Conservation (phyloP, 2,888 invertebrate species). For the Sarcophaga subvicina region DNA sequence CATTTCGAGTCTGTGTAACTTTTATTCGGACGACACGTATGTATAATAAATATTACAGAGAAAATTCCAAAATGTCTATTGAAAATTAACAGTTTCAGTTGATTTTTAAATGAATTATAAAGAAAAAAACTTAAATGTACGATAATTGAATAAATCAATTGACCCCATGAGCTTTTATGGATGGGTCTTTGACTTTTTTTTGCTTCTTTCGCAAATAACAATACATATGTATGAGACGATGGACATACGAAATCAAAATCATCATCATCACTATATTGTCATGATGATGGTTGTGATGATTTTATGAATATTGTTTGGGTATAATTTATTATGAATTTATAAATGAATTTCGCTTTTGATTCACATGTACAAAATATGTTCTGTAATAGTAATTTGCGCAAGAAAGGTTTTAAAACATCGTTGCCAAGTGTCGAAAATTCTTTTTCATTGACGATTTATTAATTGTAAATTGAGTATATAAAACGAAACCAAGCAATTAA, state of each 20-base stretch:
- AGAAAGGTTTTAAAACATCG: not conserved
- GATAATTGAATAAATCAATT: conserved; percentile 71
- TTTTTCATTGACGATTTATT: not conserved
- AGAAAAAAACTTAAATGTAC: conserved; percentile 37
- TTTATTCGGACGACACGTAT: conserved; percentile 11
- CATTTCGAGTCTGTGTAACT: not conserved
- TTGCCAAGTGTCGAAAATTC: not conserved
- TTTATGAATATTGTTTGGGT: conserved; percentile 16
- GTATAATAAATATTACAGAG: not conserved
- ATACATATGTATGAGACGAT: not conserved
- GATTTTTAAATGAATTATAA: conserved; percentile 32
- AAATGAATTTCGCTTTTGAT: no score
- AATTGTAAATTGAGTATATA: no score
- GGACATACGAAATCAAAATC: not conserved
- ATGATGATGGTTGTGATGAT: conserved; percentile 17
- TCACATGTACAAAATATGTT: not conserved
- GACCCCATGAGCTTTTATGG: conserved; percentile 68
- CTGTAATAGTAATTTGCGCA: not conserved
- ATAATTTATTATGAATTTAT: not conserved
- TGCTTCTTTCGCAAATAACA: not conserved
- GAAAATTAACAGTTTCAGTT: conserved; percentile 22
- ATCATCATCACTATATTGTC: not conserved
- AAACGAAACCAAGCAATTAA: no score
- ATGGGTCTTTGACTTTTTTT: conserved; percentile 66
- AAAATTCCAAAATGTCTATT: conserved; percentile 14